Evolutionary conservation across 2,888 invertebrate genomes (phyloP), one percentile per base, ranked within the genome.

Genomic region (Lottia scabra): DNA sequence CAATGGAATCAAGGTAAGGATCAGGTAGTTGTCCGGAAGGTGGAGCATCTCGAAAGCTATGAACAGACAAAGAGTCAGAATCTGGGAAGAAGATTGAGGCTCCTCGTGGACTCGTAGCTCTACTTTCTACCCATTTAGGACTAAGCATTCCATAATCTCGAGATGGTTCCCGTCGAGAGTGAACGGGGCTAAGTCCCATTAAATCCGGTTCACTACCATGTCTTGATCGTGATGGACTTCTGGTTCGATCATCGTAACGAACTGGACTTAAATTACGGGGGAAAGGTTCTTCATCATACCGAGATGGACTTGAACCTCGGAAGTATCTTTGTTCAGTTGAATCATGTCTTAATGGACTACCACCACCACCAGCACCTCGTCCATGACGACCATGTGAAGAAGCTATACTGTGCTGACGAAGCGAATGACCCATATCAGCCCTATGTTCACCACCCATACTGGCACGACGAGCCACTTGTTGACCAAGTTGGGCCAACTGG

Each of bases 11-110:
- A 1, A 75, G 38, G 65, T 71, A 75, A 15, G 75, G 75, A 27
- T 77, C 79, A 45, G 68, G 65, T 15, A 74, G 63, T 27, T 69
- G 67, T 23, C 75, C 71, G 13, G 74, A 68, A 62, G 78, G 77
- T 56, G 71, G 68, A 63, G 65, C 68, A 65, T 77, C 72, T 64
- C 75, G 69, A 75, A 71, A 67, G 70, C 74, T 73, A 67, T 74
- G 75, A 72, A 72, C 56, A 65, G 79, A 79, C 30, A 82, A 78
- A 2, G 84, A 79, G 48, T 86, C 86, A 4, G 82, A 74, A 56
- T 86, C 86, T 0, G 86, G 79, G 79, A 86, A 86, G 77, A 86
- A 86, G 30, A 79, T 77, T 27, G 78, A 75, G 5, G 82, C 77
- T 3, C 82, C 82, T 0, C 85, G 69, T 3, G 86, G 86, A 65